phyloP scores from a whole-genome alignment of 1,140 invertebrate species.

The Cardiocondyla obscurior region DNA sequence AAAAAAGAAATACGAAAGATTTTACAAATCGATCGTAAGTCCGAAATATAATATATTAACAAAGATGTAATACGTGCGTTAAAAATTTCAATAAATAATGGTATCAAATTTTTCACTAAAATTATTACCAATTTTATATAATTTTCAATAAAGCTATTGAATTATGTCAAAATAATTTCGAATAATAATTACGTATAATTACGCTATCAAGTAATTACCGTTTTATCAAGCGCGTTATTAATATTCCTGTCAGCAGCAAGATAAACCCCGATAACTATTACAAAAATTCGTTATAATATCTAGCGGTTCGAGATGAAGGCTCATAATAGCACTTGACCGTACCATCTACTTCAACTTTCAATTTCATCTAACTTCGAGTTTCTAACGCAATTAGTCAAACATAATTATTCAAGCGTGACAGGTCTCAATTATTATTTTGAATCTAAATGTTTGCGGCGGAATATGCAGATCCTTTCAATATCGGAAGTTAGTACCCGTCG shows the following conservation, averaged over 20 bases:
- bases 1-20: not conserved
- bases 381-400: not conserved
- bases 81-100: not conserved
- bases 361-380: not conserved
- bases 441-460: not conserved
- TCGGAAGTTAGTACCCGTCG: not conserved
- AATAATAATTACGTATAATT: slow-evolving; percentile 4
- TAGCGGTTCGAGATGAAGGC: not conserved
- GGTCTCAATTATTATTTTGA: not conserved
- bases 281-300: not conserved
- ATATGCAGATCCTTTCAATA: not conserved
- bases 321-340: not conserved
- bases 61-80: not conserved
- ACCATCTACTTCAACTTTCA: not conserved
- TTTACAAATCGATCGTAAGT: not conserved
- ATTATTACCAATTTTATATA: not conserved
- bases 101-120: not conserved
- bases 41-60: not conserved
- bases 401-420: not conserved
- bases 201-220: not conserved
- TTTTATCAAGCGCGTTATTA: not conserved
- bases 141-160: not conserved
- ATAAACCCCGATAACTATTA: not conserved
- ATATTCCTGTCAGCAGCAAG: not conserved
- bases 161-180: slow-evolving; percentile 4